A percentile compares a stretch with the other conserved stretches of the same genome.
phyloP scores from a whole-genome alignment of 2,888 invertebrate species.

The Unio delphinus region DNA sequence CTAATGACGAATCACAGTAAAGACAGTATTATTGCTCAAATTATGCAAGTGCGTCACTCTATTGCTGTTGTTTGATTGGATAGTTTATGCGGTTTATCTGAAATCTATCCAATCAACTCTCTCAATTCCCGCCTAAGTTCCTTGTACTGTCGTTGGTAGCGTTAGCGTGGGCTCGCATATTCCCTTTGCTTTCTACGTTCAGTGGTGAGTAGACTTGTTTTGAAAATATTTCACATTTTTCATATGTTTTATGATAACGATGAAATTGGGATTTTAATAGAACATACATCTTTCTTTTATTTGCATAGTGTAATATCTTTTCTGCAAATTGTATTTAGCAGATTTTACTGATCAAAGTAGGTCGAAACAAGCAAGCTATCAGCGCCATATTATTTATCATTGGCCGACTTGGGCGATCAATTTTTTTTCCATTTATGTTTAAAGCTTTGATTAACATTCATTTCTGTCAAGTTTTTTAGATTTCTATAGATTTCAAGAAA shows the following conservation, averaged over 20 bases:
- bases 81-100: conserved; percentile 48
- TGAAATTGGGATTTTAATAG: conserved; percentile 31
- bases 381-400: too few species aligned
- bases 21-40: conserved; percentile 3
- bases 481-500: too few species aligned
- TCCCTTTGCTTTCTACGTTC: conserved; percentile 1
- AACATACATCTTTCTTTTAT: conserved; percentile 19
- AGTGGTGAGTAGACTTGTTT: conserved; percentile 3
- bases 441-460: not conserved
- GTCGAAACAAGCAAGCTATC: too few species aligned
- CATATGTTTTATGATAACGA: conserved; percentile 6
- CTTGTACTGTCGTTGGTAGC: conserved; percentile 29
- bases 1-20: too few species aligned
- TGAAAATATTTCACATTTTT: not conserved
- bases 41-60: conserved; percentile 42
- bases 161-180: conserved; percentile 41
- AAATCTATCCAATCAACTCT: conserved; percentile 55
- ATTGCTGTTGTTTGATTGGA: conserved; percentile 53
- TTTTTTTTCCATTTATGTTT: not conserved
- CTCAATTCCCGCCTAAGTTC: conserved; percentile 17
- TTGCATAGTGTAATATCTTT: conserved; percentile 21
- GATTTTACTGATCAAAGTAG: too few species aligned
- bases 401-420: too few species aligned
- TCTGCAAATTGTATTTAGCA: not conserved
- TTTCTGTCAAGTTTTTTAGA: not conserved